Evolutionary conservation across 2,113 vertebrate genomes (phyloP), one percentile per base, ranked within the genome.

Genomic region (Sinocyclocheilus anophthalmus): DNA sequence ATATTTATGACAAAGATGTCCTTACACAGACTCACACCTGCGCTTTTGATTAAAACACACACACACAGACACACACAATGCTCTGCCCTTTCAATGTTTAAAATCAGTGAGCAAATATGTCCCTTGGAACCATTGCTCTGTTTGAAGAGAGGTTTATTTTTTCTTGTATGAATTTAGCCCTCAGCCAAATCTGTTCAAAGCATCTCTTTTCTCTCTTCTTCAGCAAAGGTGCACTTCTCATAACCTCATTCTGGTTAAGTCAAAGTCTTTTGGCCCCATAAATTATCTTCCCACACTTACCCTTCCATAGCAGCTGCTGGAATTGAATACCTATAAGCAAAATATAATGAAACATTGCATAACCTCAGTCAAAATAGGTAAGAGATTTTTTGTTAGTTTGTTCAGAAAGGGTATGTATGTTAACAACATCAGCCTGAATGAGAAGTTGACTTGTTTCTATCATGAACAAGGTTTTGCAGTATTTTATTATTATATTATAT

Each of bases 121-220:
- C 87, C 81, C 80, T 59, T 77, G 79, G 33, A 89, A 86, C 72
- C 57, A 14, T n/a, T 67, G 63, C 50, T 42, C 39, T 87, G 86
- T 88, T 90, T 87, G 73, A 88, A 86, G 39, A 80, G 57, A 33
- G 20, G 33, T 84, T 86, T 65, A 45, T 70, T 88, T 86, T 73
- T 57, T 73, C 4, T 13, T 83, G 30, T 26, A 24, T 84, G 76
- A 53, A 33, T 79, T 85, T 75, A 53, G 85, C 83, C 83, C 18
- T 88, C 75, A 82, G 87, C 78, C 61, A 76, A 82, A 80, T 72
- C 45, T 63, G 82, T 87, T 85, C 83, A 87, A 88, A 89, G 76
- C 83, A 33, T 73, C 14, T 59, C 67, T 76, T 80, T 84, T 79
- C 76, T 83, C 83, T 85, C 45, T 67, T 87, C 50, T 77, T 42